These are phyloP conservation scores for Piaya cayana DNA, from an alignment of 2,113 vertebrate genomes.

Conservation along the genomic window DNA sequence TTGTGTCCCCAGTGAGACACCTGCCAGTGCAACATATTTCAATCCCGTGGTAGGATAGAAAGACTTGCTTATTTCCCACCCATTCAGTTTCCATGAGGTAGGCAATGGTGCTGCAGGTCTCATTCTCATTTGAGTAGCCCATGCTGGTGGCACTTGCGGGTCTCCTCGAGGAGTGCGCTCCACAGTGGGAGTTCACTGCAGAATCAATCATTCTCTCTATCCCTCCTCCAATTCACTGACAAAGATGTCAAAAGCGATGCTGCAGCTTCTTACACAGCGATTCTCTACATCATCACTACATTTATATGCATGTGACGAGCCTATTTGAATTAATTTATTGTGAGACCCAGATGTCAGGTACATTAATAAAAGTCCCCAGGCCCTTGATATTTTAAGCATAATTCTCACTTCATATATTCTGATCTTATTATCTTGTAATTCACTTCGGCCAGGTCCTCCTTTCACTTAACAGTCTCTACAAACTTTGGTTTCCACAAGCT, in stretches of 20 bases:
- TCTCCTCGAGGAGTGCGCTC: neutral
- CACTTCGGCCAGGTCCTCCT: neutral
- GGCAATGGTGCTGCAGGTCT: neutral
- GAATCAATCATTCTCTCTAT: neutral
- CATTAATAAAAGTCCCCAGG: neutral
- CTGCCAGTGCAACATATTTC: neutral
- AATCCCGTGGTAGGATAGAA: neutral
- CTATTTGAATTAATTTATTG: neutral
- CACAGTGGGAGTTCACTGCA: neutral
- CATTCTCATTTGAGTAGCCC: accelerated
- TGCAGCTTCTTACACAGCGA: neutral
- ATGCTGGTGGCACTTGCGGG: neutral
- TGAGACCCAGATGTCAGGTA: neutral
- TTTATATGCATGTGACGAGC: neutral
- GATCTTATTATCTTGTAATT: neutral
- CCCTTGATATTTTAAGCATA: neutral
- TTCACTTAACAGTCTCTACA: neutral
- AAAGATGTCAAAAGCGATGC: neutral
- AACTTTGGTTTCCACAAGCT: neutral
- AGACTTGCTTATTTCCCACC: neutral
- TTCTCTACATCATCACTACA: neutral
- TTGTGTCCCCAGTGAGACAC: neutral
- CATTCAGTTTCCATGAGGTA: neutral
- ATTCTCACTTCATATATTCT: neutral
- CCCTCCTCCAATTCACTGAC: neutral